Evolutionary conservation across 2,888 invertebrate genomes (phyloP), one percentile per base, ranked within the genome.

Genomic region (Eupithecia subfuscata): DNA sequence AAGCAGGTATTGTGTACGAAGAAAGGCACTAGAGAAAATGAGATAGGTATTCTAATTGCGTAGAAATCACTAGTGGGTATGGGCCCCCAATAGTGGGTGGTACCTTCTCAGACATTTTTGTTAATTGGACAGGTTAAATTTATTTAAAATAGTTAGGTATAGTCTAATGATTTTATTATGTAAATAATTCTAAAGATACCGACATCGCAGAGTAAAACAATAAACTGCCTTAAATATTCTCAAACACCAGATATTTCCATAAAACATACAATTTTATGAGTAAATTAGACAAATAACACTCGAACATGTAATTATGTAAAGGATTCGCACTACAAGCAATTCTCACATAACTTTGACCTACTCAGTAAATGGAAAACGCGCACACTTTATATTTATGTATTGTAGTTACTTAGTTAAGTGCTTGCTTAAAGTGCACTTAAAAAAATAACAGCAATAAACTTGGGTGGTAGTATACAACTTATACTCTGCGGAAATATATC

Each of bases 291-390:
- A 78, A 76, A 79, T 76, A 75, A 71, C 75, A 63, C 65, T 34
- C 65, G 30, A 67, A 56, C 70, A 75, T 75, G 56, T 52, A 79
- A 75, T 75, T 64, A 81, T 76, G 75, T 45, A 70, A 76, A 76
- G 65, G 34, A 22, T 68, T 68, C 43, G 43, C 18, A 45, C 9
- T 34, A 64, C 16, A 64, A 34, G 64, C 76, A 65, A 78, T 76
- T 78, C 74, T 43, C 72, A 75, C 73, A 70, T 69, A 78, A 48
- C 78, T 78, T 79, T 79, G 79, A 79, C 79, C 81, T 68, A 77
- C 74, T 75, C 37, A 48, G 0, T 18, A 65, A 73, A 81, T 78
- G 63, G 73, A 73, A 75, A 75, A 73, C 79, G 76, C 60, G 71
- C 18, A 67, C 18, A 40, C 22, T 6, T 43, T 9, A 67, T 9